Evolutionary conservation across 2,797 vertebrate species (phyloP).

Genomic region (Falco columbarius): DNA sequence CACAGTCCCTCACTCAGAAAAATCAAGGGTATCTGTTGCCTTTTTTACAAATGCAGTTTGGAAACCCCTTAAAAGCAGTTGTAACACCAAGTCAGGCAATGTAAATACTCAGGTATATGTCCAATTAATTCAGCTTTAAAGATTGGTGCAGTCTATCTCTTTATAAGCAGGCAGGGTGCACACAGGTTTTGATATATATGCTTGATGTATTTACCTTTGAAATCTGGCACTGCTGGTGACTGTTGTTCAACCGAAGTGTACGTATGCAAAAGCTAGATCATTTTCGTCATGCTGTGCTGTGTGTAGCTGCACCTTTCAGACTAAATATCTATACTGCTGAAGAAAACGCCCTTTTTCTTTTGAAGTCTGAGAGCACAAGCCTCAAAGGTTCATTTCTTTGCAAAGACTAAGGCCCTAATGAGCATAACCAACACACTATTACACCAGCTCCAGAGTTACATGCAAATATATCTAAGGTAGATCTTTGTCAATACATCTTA

Average conservation of each 20-base stretch:
- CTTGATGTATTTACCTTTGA: slow-evolving; percentile 59
- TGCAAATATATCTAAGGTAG: slow-evolving; percentile 4
- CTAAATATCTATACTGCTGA: slow-evolving; percentile 31
- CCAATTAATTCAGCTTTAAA: slow-evolving; percentile 58
- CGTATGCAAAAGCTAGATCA: slow-evolving; percentile 28
- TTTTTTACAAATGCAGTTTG: neutral
- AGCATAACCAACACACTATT: slow-evolving; percentile 4
- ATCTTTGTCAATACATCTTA: slow-evolving; percentile 64
- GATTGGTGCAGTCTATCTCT: neutral
- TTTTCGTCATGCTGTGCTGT: slow-evolving; percentile 34
- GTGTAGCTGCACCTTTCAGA: neutral
- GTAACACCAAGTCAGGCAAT: neutral
- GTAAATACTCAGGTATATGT: slow-evolving; percentile 56
- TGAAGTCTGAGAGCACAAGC: slow-evolving; percentile 15
- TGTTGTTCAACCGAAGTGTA: slow-evolving; percentile 14
- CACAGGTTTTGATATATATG: neutral
- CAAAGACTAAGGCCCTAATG: slow-evolving; percentile 19
- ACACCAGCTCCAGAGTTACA: slow-evolving; percentile 5
- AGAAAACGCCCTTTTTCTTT: slow-evolving; percentile 41
- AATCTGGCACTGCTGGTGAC: slow-evolving; percentile 40
- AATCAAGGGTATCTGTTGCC: neutral
- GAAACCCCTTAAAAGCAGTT: neutral
- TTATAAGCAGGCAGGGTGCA: slow-evolving; percentile 12
- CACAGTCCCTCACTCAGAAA: neutral
- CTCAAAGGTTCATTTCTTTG: slow-evolving; percentile 35